Percentiles rank a stretch among this genome's conserved stretches.
phyloP scores from a whole-genome alignment of 1,140 invertebrate species.

The Achatina immaculata region DNA sequence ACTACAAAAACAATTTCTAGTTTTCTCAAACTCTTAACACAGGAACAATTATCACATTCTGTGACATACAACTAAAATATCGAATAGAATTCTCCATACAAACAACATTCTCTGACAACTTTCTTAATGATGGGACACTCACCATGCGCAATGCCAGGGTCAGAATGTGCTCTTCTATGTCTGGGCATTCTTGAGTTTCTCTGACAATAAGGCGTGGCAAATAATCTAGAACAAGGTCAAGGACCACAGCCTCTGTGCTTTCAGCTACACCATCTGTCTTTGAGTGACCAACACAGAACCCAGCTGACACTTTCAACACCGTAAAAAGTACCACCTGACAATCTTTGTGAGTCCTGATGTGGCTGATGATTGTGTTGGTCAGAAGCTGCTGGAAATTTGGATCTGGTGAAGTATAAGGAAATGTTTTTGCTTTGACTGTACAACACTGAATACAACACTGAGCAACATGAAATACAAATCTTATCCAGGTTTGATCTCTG shows the following conservation, averaged over 20 bases:
- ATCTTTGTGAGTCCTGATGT: not conserved
- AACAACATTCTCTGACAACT: too few species aligned
- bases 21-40: too few species aligned
- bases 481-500: too few species aligned
- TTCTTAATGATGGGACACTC: not conserved
- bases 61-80: too few species aligned
- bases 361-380: not conserved
- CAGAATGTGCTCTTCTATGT: slow-evolving; percentile 1
- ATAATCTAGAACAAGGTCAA: not conserved
- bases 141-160: not conserved
- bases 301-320: not conserved
- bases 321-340: not conserved
- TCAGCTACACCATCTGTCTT: not conserved
- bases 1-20: too few species aligned
- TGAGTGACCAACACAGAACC: not conserved
- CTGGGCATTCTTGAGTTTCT: not conserved
- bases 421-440: too few species aligned
- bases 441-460: too few species aligned
- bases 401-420: not conserved
- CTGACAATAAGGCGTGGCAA: not conserved
- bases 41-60: too few species aligned
- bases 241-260: not conserved
- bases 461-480: too few species aligned
- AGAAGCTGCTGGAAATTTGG: slow-evolving; percentile 1
- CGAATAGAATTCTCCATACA: too few species aligned